Conservation (phyloP, 2,888 invertebrate species). For the Phymatocera aterrima region DNA sequence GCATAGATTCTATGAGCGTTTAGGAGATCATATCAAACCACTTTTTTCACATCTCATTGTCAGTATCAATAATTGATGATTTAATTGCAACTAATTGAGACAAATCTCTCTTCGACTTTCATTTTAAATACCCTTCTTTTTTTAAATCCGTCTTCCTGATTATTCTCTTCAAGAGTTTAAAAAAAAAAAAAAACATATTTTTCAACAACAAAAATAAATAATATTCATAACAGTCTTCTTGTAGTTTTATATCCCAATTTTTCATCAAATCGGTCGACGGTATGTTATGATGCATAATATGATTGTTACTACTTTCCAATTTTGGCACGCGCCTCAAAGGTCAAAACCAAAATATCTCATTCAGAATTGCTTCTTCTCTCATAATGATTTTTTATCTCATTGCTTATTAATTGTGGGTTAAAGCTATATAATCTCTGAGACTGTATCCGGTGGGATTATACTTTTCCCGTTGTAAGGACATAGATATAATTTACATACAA, state of each 20-base stretch:
- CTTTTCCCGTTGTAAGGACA: background rate
- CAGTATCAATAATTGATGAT: too few relatives aligned
- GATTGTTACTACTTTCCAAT: too few relatives aligned
- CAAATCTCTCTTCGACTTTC: too few relatives aligned
- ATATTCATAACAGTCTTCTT: background rate
- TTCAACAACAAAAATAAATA: background rate
- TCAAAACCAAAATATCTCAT: background rate
- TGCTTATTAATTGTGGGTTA: constrained; percentile 3
- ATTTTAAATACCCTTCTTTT: too few relatives aligned
- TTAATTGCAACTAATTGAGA: too few relatives aligned
- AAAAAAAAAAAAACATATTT: background rate
- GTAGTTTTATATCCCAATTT: too few relatives aligned
- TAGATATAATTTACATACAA: constrained; percentile 20
- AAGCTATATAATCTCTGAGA: background rate
- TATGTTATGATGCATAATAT: too few relatives aligned
- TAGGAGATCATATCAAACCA: background rate
- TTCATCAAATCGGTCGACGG: too few relatives aligned
- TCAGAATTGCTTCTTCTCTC: background rate
- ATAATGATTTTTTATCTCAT: constrained; percentile 3
- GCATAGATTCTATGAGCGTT: constrained; percentile 10
- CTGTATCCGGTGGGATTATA: background rate
- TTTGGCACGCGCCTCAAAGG: too few relatives aligned
- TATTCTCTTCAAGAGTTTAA: background rate
- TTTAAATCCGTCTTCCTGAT: too few relatives aligned
- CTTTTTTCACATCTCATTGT: too few relatives aligned